These are phyloP conservation scores for Knipowitschia caucasica DNA, from an alignment of 2,797 vertebrate species.

Conservation along the genomic window DNA sequence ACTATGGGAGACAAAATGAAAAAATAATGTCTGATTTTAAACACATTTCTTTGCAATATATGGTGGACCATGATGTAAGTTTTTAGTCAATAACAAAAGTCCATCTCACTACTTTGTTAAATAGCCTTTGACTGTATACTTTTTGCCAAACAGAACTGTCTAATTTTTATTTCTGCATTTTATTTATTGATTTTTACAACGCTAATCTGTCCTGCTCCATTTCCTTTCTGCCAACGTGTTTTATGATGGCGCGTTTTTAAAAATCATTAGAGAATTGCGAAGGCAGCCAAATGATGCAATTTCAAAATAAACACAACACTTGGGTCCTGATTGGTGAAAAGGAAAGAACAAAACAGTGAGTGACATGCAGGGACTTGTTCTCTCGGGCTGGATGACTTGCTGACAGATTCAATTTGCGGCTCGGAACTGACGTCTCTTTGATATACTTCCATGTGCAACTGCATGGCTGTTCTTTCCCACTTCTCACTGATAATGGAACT, in stretches of 20 bases:
- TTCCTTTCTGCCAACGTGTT: background rate
- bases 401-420: background rate
- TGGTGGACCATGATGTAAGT: too few relatives aligned
- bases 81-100: too few relatives aligned
- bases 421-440: conserved; percentile 1
- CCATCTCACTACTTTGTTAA: too few relatives aligned
- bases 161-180: too few relatives aligned
- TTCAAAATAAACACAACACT: background rate
- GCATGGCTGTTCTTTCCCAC: conserved; percentile 15
- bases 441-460: conserved; percentile 6
- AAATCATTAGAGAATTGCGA: background rate
- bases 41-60: too few relatives aligned
- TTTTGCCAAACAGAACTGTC: too few relatives aligned
- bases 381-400: background rate
- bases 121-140: background rate
- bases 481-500: conserved; percentile 15
- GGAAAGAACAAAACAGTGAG: background rate
- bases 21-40: too few relatives aligned
- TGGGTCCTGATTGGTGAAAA: background rate
- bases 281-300: background rate
- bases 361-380: background rate
- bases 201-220: background rate
- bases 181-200: too few relatives aligned
- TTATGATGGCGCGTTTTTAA: background rate
- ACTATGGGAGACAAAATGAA: too few relatives aligned